Evolutionary conservation across 2,797 vertebrate species (phyloP).

Genomic region (Bovichtus variegatus): DNA sequence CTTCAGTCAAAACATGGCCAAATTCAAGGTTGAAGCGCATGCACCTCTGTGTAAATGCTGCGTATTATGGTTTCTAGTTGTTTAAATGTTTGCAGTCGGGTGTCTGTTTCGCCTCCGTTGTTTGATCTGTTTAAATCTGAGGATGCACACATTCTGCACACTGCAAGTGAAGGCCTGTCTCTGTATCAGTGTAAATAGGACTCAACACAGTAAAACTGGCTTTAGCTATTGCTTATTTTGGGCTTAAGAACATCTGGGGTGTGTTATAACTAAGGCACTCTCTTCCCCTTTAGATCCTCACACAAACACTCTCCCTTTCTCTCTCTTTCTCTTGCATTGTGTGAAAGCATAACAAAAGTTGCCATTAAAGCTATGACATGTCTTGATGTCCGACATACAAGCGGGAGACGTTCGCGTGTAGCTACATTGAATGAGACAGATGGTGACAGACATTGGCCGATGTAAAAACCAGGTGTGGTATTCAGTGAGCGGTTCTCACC

Average conservation of each 20-base stretch:
- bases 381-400: constrained; percentile 28
- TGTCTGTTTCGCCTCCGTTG: constrained; percentile 35
- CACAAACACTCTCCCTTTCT: constrained; percentile 25
- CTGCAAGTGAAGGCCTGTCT: constrained; percentile 53
- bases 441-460: constrained; percentile 41
- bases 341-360: constrained; percentile 40
- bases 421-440: constrained; percentile 38
- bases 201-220: constrained; percentile 51
- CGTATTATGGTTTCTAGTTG: constrained; percentile 23
- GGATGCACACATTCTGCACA: constrained; percentile 32
- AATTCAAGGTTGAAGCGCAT: constrained; percentile 39
- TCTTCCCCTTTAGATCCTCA: constrained; percentile 48
- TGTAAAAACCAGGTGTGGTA: constrained; percentile 65
- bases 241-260: constrained; percentile 69
- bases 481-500: constrained; percentile 52
- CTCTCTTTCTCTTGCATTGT: constrained; percentile 30
- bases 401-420: constrained; percentile 14
- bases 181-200: constrained; percentile 50
- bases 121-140: constrained; percentile 57
- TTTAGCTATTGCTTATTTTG: constrained; percentile 70
- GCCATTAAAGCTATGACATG: constrained; percentile 28
- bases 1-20: constrained; percentile 40
- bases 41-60: constrained; percentile 38
- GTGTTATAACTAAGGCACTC: constrained; percentile 65
- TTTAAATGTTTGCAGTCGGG: constrained; percentile 26